Conservation (phyloP, 2,797 vertebrate genomes). For the Kryptopterus vitreolus region DNA sequence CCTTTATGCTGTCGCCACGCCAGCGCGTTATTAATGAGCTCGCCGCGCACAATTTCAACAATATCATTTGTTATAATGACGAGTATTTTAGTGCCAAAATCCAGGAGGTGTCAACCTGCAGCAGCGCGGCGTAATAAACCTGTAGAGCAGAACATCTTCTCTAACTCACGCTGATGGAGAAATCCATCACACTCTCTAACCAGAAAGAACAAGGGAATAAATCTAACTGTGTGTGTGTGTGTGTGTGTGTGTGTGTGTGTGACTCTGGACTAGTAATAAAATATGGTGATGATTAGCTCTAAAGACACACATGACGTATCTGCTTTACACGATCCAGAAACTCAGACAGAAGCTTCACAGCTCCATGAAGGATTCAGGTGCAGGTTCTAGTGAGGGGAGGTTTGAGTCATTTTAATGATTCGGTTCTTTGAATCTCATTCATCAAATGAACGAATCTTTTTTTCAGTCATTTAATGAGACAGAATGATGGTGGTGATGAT, state of each 20-base stretch:
- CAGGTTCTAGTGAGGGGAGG: too few relatives aligned
- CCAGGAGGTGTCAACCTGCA: conserved; percentile 16
- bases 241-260: neutral
- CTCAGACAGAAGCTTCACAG: neutral
- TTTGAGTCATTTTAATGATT: too few relatives aligned
- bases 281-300: neutral
- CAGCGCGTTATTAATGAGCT: conserved; percentile 24
- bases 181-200: neutral
- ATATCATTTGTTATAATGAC: conserved; percentile 37
- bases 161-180: neutral
- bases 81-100: conserved; percentile 6
- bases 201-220: neutral
- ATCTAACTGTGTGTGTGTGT: too few relatives aligned
- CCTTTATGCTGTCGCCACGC: conserved; percentile 29
- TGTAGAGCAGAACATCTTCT: conserved; percentile 22
- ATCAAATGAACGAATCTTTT: too few relatives aligned
- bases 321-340: neutral
- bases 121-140: neutral
- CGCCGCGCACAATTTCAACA: conserved; percentile 18
- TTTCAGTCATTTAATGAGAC: too few relatives aligned
- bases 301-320: neutral
- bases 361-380: neutral
- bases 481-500: too few relatives aligned
- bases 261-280: neutral
- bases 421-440: too few relatives aligned